Percentiles rank a stretch among this genome's conserved stretches.
Conservation (phyloP, 2,113 vertebrate species). For the Macroglossus sobrinus region DNA sequence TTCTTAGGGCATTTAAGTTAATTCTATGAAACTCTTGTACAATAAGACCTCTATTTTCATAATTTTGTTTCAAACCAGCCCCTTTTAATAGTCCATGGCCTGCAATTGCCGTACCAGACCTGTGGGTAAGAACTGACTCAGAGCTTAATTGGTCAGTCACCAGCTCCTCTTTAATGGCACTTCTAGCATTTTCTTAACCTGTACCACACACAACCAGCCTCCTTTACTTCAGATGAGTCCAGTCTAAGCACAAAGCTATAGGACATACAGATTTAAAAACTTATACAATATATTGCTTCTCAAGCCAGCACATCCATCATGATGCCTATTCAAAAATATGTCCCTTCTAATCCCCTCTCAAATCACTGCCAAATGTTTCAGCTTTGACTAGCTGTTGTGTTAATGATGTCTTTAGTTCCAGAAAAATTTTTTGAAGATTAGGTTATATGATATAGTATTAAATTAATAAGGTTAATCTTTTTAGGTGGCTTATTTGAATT, state of each 20-base stretch:
- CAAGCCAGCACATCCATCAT: not conserved
- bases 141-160: not conserved
- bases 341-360: not conserved
- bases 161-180: not conserved
- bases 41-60: not conserved
- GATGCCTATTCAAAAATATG: not conserved
- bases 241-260: not conserved
- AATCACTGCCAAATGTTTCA: not conserved
- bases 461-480: constrained; percentile 4
- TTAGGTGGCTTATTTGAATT: not conserved
- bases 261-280: not conserved
- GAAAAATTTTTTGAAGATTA: constrained; percentile 12
- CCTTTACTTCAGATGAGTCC: not conserved
- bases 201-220: not conserved
- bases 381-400: not conserved
- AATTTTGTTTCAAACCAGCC: not conserved
- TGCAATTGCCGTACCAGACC: not conserved
- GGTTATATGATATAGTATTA: not conserved
- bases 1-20: not conserved
- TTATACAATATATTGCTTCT: not conserved
- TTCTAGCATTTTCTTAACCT: not conserved
- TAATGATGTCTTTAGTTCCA: not conserved
- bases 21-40: not conserved
- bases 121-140: not conserved
- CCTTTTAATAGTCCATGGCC: not conserved